Evolutionary conservation across 2,797 vertebrate species (phyloP).

Genomic region (Rachycentron canadum): DNA sequence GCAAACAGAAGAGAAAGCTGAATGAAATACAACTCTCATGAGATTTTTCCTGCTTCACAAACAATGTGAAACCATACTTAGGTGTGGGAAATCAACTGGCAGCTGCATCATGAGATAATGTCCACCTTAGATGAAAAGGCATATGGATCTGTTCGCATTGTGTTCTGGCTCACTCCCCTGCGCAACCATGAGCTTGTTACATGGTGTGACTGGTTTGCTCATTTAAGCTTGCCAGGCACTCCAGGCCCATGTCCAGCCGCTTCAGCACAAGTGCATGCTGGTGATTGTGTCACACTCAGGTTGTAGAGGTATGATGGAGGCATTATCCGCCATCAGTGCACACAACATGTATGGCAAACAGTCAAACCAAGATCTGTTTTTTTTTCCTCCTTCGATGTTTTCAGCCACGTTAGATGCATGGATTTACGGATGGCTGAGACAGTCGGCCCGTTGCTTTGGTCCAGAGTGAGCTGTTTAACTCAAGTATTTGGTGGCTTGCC

Average conservation of each 20-base stretch:
- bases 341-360: neutral
- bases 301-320: neutral
- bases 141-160: slow-evolving; percentile 1
- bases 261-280: slow-evolving; percentile 3
- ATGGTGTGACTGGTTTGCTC: neutral
- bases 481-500: too few species aligned
- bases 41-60: slow-evolving; percentile 4
- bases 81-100: neutral
- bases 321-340: neutral
- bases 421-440: neutral
- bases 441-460: neutral
- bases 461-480: neutral
- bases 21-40: neutral
- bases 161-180: neutral
- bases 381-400: neutral
- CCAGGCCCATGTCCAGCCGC: slow-evolving; percentile 25
- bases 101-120: slow-evolving; percentile 2
- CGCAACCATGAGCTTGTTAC: slow-evolving; percentile 4
- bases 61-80: slow-evolving; percentile 18
- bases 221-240: slow-evolving; percentile 3
- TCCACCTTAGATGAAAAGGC: neutral
- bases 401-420: neutral
- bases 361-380: neutral
- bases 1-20: slow-evolving; percentile 1
- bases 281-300: neutral